phyloP scores from a whole-genome alignment of 1,140 invertebrate species.

The Drosophila nebulosa region DNA sequence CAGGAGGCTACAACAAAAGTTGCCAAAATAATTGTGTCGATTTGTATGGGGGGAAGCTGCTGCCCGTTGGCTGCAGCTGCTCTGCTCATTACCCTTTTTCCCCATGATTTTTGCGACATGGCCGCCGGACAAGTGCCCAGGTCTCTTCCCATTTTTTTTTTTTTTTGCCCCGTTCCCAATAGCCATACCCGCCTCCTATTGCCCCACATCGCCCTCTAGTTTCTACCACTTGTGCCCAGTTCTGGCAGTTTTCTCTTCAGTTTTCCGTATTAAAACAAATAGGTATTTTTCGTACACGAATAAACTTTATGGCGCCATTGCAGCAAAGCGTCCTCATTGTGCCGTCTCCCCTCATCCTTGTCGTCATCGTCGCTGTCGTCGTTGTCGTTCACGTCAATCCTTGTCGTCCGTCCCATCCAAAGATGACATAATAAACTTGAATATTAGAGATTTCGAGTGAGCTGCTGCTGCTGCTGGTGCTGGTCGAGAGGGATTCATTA shows the following conservation, averaged over 20 bases:
- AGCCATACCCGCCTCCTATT: not conserved
- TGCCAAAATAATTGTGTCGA: conserved; percentile 68
- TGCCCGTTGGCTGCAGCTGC: conserved; percentile 45
- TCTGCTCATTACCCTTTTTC: conserved; percentile 61
- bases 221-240: not conserved
- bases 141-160: no score
- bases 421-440: conserved; percentile 59
- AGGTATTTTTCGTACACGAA: conserved; percentile 55
- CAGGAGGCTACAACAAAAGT: not conserved
- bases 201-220: not conserved
- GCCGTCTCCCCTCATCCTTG: conserved; percentile 26
- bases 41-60: conserved; percentile 47
- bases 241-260: not conserved
- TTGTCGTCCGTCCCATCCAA: conserved; percentile 19
- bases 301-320: conserved; percentile 62
- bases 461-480: not conserved
- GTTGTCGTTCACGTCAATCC: conserved; percentile 2
- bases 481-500: conserved; percentile 29
- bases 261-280: conserved; percentile 30
- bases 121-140: not conserved
- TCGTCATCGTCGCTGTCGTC: conserved; percentile 30
- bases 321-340: conserved; percentile 32
- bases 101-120: not conserved
- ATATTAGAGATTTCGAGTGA: conserved; percentile 54
- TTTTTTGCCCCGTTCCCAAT: no score